Conservation (phyloP, 2,797 vertebrate genomes). For the Gephyroberyx darwinii region DNA sequence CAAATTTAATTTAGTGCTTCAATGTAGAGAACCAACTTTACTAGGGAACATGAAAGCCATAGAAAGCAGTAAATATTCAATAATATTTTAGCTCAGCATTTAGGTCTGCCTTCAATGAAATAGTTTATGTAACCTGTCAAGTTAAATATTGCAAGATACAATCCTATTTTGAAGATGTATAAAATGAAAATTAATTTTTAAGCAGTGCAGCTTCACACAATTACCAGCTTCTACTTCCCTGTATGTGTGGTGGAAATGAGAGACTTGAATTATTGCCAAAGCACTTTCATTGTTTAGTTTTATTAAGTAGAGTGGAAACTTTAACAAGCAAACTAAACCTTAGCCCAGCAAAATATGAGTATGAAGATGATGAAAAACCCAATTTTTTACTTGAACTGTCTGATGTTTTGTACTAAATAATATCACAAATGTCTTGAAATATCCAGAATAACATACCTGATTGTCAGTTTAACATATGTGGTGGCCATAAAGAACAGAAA, state of each 20-base stretch:
- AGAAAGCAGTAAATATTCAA: conserved; percentile 26
- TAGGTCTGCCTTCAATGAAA: conserved; percentile 35
- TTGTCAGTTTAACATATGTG: conserved; percentile 7
- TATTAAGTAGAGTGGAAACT: conserved; percentile 34
- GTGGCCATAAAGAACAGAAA: not conserved
- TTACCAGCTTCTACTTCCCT: conserved; percentile 44
- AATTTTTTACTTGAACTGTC: conserved; percentile 71
- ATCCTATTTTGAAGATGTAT: conserved; percentile 25
- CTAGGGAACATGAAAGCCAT: conserved; percentile 26
- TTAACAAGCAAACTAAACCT: conserved; percentile 33
- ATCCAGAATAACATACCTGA: conserved; percentile 18
- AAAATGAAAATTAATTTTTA: conserved; percentile 7
- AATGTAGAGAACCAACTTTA: not conserved
- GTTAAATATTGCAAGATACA: conserved; percentile 21
- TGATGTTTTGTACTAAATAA: conserved; percentile 30
- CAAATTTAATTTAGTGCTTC: conserved; percentile 4
- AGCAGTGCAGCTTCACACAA: conserved; percentile 38
- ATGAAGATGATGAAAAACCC: conserved; percentile 40
- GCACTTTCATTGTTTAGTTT: conserved; percentile 73
- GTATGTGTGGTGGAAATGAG: conserved; percentile 62
- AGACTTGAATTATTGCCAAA: conserved; percentile 82
- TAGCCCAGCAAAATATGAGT: conserved; percentile 43
- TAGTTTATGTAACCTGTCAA: conserved; percentile 42
- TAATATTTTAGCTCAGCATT: conserved; percentile 33
- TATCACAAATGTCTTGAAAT: conserved; percentile 32